Evolutionary conservation across 2,797 vertebrate species (phyloP), one percentile per base, ranked within the genome.

Genomic region (Thripadectes ignobilis): DNA sequence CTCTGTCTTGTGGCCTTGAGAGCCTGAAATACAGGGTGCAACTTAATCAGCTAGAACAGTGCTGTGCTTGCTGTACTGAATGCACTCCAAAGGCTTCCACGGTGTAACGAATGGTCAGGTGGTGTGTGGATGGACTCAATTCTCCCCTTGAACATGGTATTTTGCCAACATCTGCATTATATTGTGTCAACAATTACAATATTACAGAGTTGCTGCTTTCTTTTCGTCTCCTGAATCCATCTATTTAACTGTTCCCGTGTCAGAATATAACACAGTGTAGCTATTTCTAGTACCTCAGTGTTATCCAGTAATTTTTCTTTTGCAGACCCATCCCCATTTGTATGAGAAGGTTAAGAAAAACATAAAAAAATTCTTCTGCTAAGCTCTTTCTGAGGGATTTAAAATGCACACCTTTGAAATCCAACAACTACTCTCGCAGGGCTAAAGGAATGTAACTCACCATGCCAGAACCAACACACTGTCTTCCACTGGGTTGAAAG

Each of bases 21-120:
- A 93, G 81, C 39, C 84, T 93, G 95, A 95, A 96, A 94, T 96
- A 88, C 65, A 83, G 85, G 52, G 84, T 93, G 78, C 84, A 83
- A 96, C 84, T 94, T 97, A 97, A 96, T 97, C 95, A 94, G 87
- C 89, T 92, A 75, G 81, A 96, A 96, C 93, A 93, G 89, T 95
- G 94, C 89, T 92, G 88, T 85, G 75, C 75, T 97, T 92, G 86
- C 88, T 88, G 54, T 92, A 74, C 73, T 83, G 92, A 91, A 65
- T 22, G 68, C 79, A 51, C 75, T 92, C 84, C 65, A 88, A 94
- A 96, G 79, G 91, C 80, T 89, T 96, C 86, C 84, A 41, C 2
- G 1, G 78, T 74, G 54, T 59, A 94, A 85, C 0, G 15, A 89
- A 89, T 84, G 91, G 89, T 94, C 92, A 96, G 92, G 52, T 85